A percentile compares a stretch with the other conserved stretches of the same genome.
These are phyloP conservation scores for Drosophila neotestacea DNA, from an alignment of 2,888 invertebrate genomes.

Conservation along the genomic window DNA sequence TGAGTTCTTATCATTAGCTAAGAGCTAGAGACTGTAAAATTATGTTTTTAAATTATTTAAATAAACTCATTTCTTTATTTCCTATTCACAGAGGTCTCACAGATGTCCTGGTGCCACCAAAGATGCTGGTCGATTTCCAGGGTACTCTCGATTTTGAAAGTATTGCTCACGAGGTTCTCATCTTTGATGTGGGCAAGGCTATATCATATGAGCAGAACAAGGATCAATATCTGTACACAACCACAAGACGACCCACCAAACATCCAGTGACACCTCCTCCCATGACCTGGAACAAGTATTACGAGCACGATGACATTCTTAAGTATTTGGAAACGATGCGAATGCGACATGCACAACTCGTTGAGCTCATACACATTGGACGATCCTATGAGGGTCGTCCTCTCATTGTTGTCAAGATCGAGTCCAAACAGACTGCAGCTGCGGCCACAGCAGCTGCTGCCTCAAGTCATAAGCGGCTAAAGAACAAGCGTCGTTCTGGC, in stretches of 20 bases:
- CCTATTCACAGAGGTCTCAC: conserved; percentile 85
- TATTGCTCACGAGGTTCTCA: conserved; percentile 89
- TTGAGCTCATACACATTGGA: conserved; percentile 90
- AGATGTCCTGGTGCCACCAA: conserved; percentile 91
- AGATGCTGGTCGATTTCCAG: conserved; percentile 85
- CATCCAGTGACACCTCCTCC: conserved; percentile 82
- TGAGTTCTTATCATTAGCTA: no score
- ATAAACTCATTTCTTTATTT: neutral
- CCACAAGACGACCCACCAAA: conserved; percentile 44
- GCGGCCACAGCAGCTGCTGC: conserved; percentile 61
- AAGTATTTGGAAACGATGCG: conserved; percentile 90
- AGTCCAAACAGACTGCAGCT: conserved; percentile 82
- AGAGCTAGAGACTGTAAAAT: no score
- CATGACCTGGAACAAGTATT: conserved; percentile 90
- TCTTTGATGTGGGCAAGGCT: conserved; percentile 91
- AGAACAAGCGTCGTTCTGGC: conserved; percentile 85
- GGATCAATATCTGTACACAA: conserved; percentile 84
- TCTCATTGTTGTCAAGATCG: conserved; percentile 89
- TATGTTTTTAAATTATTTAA: neutral
- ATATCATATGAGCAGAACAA: conserved; percentile 89
- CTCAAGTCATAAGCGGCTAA: conserved; percentile 72
- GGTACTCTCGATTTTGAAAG: conserved; percentile 87
- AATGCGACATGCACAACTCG: conserved; percentile 88
- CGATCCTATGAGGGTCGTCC: conserved; percentile 90
- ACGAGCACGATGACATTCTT: conserved; percentile 89